Evolutionary conservation across 2,888 invertebrate genomes (phyloP).

Genomic region (Helicoverpa assulta): DNA sequence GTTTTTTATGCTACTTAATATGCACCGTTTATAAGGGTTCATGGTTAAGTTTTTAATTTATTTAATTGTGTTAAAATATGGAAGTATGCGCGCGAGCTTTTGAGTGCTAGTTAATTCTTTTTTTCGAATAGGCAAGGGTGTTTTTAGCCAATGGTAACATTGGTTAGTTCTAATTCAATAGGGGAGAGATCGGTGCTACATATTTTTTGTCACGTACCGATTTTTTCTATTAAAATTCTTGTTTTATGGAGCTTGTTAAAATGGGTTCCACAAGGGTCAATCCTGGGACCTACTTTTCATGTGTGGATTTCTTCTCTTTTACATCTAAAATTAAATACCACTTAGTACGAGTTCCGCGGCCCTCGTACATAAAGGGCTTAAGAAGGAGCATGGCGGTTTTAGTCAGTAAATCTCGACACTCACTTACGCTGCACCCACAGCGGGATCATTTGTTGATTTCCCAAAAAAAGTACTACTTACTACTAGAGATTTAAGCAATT

Average conservation of each 20-base stretch:
- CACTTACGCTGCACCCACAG: too few species aligned
- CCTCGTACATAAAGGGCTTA: too few species aligned
- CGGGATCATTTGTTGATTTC: too few species aligned
- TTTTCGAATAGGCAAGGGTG: conserved; percentile 43
- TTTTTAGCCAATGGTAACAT: conserved; percentile 49
- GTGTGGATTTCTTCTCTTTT: not conserved
- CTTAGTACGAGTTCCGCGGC: not conserved
- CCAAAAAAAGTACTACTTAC: not conserved
- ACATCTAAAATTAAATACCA: not conserved
- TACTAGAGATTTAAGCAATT: conserved; percentile 12
- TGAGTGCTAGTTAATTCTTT: conserved; percentile 39
- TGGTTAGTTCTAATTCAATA: conserved; percentile 17
- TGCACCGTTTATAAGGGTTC: conserved; percentile 59
- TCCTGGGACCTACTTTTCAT: conserved; percentile 17
- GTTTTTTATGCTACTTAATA: conserved; percentile 58
- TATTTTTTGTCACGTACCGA: conserved; percentile 29
- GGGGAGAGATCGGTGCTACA: conserved; percentile 37
- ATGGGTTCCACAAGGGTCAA: conserved; percentile 26
- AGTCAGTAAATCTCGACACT: too few species aligned
- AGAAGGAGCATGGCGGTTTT: too few species aligned
- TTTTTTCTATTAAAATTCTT: conserved; percentile 5
- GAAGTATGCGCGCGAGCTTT: conserved; percentile 53
- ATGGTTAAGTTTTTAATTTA: conserved; percentile 61
- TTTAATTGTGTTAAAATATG: conserved; percentile 62
- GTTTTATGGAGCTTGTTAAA: not conserved